Evolutionary conservation across 2,888 invertebrate genomes (phyloP).

Genomic region (Brachyptera risi): DNA sequence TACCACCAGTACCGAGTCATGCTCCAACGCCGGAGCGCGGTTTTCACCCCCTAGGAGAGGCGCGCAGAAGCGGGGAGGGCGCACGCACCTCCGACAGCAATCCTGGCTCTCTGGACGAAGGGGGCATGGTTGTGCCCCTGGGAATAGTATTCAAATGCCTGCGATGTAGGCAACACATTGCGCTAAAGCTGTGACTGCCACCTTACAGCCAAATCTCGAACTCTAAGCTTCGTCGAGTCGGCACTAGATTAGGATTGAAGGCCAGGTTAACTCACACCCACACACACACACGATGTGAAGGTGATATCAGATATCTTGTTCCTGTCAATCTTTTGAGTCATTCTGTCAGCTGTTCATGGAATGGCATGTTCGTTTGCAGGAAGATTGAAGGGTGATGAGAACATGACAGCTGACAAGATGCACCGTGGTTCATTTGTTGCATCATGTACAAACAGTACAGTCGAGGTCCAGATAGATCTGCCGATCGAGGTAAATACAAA

Average conservation of each 20-base stretch:
- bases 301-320: too few species aligned
- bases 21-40: conserved; percentile 22
- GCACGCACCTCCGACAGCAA: conserved; percentile 24
- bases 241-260: too few species aligned
- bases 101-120: neutral
- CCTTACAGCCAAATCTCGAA: neutral
- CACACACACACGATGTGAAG: too few species aligned
- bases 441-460: neutral
- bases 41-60: conserved; percentile 26
- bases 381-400: neutral
- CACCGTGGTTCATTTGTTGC: neutral
- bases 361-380: neutral
- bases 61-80: conserved; percentile 27
- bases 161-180: neutral
- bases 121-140: neutral
- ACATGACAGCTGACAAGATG: conserved; percentile 11
- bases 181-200: neutral
- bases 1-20: conserved; percentile 23
- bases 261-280: too few species aligned
- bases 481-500: conserved; percentile 4
- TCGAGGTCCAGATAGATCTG: conserved; percentile 3
- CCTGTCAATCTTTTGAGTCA: too few species aligned
- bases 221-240: neutral
- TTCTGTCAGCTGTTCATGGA: neutral
- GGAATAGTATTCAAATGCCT: neutral